Base-by-base conservation (phyloP, 2,797 vertebrate genomes). In the Malacoctenus gilli region DNA sequence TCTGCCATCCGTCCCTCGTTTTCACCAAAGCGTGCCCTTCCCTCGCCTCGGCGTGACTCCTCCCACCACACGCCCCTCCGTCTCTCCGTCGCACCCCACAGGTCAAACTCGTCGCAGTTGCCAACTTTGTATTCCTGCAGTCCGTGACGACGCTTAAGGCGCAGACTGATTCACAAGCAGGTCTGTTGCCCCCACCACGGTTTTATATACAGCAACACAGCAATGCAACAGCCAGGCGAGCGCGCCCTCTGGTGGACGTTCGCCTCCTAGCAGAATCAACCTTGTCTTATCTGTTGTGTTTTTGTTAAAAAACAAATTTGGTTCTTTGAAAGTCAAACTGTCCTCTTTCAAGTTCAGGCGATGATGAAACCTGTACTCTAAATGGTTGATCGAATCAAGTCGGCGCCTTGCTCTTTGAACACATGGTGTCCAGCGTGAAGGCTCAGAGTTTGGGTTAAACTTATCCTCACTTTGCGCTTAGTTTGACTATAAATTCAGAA, bases 191-290 rank as follows among this genome's bases (percentile, higher is more conserved):
- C 38, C 67, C 64, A 73, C n/a, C n/a, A 68, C 62, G 31, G 51
- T 84, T 87, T 69, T 68, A 54, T 73, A 76, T 59, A n/a, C n/a
- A 36, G 80, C 84, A 88, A 89, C 83, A 78, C 50, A 85, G 37
- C 82, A 87, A 87, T 87, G 84, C 85, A 87, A 83, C 77, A 60
- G 39, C 36, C 70, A 16, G 80, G 68, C 72, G 41, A 80, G 64
- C 74, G 43, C 77, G 59, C 79, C 71, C 74, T 79, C 84, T n/a
- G n/a, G n/a, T 79, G 80, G 68, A 61, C n/a, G n/a, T n/a, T n/a
- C n/a, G n/a, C n/a, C n/a, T n/a, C n/a, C n/a, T n/a, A n/a, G n/a
- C n/a, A n/a, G n/a, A n/a, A n/a, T n/a, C n/a, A n/a, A n/a, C n/a
- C n/a, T n/a, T n/a, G n/a, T n/a, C n/a, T n/a, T n/a, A n/a, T n/a